Percentiles rank a stretch among this genome's conserved stretches.
Evolutionary conservation across 2,797 vertebrate genomes (phyloP).

Genomic region (Nyctibius grandis): DNA sequence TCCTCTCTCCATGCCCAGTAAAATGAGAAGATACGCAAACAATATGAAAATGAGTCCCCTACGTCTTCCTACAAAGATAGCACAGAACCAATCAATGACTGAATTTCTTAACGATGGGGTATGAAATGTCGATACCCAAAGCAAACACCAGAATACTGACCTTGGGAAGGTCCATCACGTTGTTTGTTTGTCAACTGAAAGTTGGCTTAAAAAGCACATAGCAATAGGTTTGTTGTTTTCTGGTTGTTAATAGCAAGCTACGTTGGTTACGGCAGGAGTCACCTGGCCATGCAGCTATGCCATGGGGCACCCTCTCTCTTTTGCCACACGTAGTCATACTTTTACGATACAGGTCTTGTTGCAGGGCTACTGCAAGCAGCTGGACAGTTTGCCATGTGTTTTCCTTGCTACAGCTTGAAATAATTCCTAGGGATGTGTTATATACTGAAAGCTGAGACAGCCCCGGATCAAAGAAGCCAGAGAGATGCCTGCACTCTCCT

Average conservation of each 20-base stretch:
- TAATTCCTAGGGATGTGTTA: neutral
- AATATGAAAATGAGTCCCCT: neutral
- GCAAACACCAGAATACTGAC: neutral
- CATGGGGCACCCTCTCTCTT: neutral
- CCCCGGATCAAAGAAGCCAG: neutral
- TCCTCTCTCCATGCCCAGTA: neutral
- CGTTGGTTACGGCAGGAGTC: neutral
- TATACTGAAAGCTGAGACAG: conserved; percentile 41
- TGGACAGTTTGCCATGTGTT: neutral
- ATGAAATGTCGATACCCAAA: neutral
- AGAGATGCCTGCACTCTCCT: neutral
- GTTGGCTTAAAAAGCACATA: neutral
- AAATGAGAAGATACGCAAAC: neutral
- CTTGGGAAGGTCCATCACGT: neutral
- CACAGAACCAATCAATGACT: neutral
- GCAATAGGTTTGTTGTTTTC: neutral
- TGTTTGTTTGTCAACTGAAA: neutral
- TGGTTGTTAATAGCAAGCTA: neutral
- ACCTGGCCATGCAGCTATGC: neutral
- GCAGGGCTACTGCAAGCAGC: neutral
- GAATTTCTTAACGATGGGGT: neutral
- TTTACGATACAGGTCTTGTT: neutral
- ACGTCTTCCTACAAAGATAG: neutral
- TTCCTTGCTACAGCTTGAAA: conserved; percentile 19
- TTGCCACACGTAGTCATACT: neutral